phyloP scores from a whole-genome alignment of 1,140 invertebrate species.

The Sarcophaga bullata region DNA sequence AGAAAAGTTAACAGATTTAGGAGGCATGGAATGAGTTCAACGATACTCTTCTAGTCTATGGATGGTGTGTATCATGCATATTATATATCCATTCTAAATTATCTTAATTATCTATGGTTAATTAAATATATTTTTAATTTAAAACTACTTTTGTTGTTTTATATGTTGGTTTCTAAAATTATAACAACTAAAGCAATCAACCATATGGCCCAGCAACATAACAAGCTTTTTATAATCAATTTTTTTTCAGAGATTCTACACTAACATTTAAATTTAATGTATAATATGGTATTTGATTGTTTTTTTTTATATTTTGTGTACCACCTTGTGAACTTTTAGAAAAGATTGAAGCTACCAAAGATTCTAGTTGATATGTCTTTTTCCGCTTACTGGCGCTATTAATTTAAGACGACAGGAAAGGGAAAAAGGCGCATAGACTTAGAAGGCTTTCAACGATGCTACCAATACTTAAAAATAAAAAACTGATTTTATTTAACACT shows the following conservation, averaged over 20 bases:
- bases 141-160: background rate
- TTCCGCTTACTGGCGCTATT: conserved; percentile 65
- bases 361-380: conserved; percentile 66
- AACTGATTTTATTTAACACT: background rate
- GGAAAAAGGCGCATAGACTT: conserved; percentile 65
- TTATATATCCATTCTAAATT: too few relatives aligned
- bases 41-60: too few relatives aligned
- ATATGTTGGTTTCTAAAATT: background rate
- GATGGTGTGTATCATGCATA: too few relatives aligned
- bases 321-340: background rate
- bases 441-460: conserved; percentile 53
- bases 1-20: too few relatives aligned
- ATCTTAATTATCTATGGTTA: too few relatives aligned
- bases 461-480: background rate
- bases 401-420: conserved; percentile 63
- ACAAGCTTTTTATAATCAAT: background rate
- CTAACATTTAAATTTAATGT: too few relatives aligned
- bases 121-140: too few relatives aligned
- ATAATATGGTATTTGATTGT: too few relatives aligned
- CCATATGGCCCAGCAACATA: background rate
- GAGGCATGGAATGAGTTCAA: too few relatives aligned
- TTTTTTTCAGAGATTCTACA: background rate
- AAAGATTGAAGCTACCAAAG: conserved; percentile 33
- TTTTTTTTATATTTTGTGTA: too few relatives aligned
- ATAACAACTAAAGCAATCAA: background rate